Evolutionary conservation across 2,113 vertebrate species (phyloP).

Genomic region (Microcebus lehilahytsara): DNA sequence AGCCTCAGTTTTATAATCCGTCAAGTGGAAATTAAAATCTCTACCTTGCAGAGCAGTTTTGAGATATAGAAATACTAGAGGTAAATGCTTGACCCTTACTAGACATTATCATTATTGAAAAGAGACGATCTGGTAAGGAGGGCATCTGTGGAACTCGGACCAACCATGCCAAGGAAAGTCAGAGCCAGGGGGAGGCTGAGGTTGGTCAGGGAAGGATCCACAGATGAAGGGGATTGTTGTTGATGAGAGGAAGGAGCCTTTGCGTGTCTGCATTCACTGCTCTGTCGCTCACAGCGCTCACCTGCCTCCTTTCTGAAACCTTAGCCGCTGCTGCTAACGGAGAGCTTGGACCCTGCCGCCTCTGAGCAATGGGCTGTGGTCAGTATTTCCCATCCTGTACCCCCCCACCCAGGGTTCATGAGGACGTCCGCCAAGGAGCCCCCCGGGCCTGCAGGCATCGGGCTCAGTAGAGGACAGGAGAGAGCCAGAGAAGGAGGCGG

Average conservation of each 20-base stretch:
- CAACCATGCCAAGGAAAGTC: background rate
- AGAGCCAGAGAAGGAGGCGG: background rate
- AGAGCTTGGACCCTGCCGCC: background rate
- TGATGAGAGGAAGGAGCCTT: background rate
- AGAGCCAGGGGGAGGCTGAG: background rate
- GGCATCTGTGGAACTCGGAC: background rate
- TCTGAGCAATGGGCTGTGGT: background rate
- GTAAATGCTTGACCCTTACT: background rate
- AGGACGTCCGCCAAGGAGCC: background rate
- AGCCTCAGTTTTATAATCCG: background rate
- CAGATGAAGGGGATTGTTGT: background rate
- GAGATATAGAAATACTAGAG: background rate
- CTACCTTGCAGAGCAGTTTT: background rate
- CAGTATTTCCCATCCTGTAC: background rate
- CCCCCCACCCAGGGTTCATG: accelerated
- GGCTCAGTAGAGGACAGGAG: background rate
- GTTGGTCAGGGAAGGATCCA: background rate
- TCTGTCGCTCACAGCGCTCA: background rate
- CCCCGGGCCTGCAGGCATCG: background rate
- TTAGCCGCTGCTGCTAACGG: background rate
- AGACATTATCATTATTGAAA: background rate
- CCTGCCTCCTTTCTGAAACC: background rate
- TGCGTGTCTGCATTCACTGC: background rate
- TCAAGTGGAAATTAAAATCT: background rate
- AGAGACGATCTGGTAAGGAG: background rate